These are phyloP conservation scores for Thalpophila matura DNA, from an alignment of 2,888 invertebrate genomes.

Conservation along the genomic window DNA sequence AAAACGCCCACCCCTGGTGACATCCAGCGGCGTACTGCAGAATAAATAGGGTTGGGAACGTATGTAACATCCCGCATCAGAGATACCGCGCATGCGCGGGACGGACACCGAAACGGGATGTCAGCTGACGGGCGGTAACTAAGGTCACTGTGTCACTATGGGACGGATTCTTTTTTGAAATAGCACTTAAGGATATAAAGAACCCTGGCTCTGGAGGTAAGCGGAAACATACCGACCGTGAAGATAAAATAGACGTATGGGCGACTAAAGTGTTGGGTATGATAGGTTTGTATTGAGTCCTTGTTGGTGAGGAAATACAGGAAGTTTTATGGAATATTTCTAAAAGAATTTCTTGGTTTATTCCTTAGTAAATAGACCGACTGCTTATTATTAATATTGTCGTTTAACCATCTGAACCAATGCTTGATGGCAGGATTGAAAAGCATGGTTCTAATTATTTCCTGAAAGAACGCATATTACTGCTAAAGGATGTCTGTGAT, in stretches of 20 bases:
- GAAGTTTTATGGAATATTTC: not conserved
- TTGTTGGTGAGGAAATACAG: conserved; percentile 9
- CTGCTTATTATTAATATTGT: too few relatives aligned
- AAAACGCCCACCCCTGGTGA: conserved; percentile 66
- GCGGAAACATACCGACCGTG: conserved; percentile 27
- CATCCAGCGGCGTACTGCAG: conserved; percentile 79
- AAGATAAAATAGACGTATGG: conserved; percentile 31
- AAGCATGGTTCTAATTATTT: not conserved
- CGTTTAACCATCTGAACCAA: too few relatives aligned
- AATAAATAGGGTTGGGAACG: conserved; percentile 71
- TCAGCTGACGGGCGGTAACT: conserved; percentile 85
- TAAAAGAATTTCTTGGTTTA: not conserved
- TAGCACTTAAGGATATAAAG: conserved; percentile 54
- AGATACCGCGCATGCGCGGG: conserved; percentile 77
- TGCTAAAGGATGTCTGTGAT: not conserved
- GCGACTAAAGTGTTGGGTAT: conserved; percentile 8
- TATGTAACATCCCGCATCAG: conserved; percentile 80
- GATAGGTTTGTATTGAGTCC: conserved; percentile 22
- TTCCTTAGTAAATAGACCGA: not conserved
- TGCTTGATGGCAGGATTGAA: not conserved
- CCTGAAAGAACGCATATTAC: not conserved
- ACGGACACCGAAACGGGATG: conserved; percentile 71
- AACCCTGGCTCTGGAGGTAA: conserved; percentile 40
- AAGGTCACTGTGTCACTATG: conserved; percentile 86
- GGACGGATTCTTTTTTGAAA: conserved; percentile 57